Percentiles rank a stretch among this genome's conserved stretches.
Conservation (phyloP, 2,113 vertebrate species). For the Pelecanoides urinatrix region DNA sequence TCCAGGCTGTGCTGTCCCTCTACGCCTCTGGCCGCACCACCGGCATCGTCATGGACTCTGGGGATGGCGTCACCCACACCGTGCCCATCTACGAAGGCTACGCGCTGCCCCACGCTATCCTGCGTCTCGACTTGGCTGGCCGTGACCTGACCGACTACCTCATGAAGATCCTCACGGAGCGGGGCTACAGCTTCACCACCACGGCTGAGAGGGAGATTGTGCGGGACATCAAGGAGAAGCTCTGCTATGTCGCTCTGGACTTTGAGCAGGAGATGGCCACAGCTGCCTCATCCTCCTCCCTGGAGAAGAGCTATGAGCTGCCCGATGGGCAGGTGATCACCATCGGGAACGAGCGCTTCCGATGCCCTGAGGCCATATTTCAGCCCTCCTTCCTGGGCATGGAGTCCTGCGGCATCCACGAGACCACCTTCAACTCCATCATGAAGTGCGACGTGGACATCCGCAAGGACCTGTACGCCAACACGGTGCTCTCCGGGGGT, state of each 20-base stretch:
- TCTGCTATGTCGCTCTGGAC: slow-evolving; percentile 73
- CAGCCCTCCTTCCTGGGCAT: slow-evolving; percentile 72
- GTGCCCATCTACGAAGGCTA: slow-evolving; percentile 76
- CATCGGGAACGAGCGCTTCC: slow-evolving; percentile 69
- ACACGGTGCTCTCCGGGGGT: slow-evolving; percentile 66
- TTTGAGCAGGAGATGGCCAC: slow-evolving; percentile 74
- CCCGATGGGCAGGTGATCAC: slow-evolving; percentile 76
- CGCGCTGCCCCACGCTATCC: slow-evolving; percentile 55
- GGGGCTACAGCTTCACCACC: slow-evolving; percentile 73
- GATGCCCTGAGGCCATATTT: slow-evolving; percentile 75
- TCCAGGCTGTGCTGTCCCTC: slow-evolving; percentile 74
- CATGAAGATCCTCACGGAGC: slow-evolving; percentile 73
- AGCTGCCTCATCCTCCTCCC: slow-evolving; percentile 36
- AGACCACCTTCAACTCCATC: slow-evolving; percentile 68
- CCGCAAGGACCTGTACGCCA: slow-evolving; percentile 68
- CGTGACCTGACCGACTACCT: slow-evolving; percentile 74
- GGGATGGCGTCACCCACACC: slow-evolving; percentile 70
- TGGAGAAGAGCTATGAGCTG: slow-evolving; percentile 74
- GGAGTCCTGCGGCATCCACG: slow-evolving; percentile 69
- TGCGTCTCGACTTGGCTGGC: slow-evolving; percentile 69
- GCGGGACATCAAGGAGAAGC: slow-evolving; percentile 75
- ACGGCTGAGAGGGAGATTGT: slow-evolving; percentile 72
- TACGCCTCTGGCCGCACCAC: slow-evolving; percentile 72
- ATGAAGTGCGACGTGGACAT: slow-evolving; percentile 72
- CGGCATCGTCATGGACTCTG: slow-evolving; percentile 74